phyloP scores from a whole-genome alignment of 2,113 vertebrate species.

The Typhlomys cinereus region DNA sequence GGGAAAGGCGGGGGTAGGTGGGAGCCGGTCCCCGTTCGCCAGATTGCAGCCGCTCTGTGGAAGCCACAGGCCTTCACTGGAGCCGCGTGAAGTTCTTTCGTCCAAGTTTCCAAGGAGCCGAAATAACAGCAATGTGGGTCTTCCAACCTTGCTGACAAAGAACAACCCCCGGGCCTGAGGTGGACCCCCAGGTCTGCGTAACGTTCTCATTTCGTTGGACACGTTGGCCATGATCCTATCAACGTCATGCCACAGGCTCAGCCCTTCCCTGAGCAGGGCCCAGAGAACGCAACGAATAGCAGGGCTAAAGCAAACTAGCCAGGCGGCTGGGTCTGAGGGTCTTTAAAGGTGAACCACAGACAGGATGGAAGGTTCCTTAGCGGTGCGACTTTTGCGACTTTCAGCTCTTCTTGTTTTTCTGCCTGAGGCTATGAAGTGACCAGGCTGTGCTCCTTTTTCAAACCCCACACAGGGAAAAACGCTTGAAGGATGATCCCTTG shows the following conservation, averaged over 20 bases:
- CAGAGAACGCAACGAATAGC: not conserved
- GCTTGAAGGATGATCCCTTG: not conserved
- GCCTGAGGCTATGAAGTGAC: not conserved
- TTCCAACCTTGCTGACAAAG: not conserved
- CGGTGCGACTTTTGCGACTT: not conserved
- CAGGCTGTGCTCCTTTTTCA: not conserved
- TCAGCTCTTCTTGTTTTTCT: not conserved
- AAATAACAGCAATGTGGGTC: not conserved
- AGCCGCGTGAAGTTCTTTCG: not conserved
- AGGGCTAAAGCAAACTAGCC: not conserved
- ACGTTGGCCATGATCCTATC: not conserved
- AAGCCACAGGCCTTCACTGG: not conserved
- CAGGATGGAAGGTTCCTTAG: not conserved
- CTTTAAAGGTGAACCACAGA: not conserved
- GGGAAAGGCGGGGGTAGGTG: not conserved
- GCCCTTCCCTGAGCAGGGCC: not conserved
- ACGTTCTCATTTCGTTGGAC: not conserved
- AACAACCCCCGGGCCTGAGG: not conserved
- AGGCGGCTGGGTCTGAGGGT: not conserved
- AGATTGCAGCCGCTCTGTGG: not conserved
- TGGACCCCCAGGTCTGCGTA: not conserved
- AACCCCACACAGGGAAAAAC: slow-evolving; percentile 25
- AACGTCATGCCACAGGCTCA: not conserved
- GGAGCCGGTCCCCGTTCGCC: fast-evolving
- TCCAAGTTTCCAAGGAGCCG: not conserved